A percentile compares a stretch with the other conserved stretches of the same genome.
These are phyloP conservation scores for Vidua macroura DNA, from an alignment of 2,113 vertebrate species.

Conservation along the genomic window DNA sequence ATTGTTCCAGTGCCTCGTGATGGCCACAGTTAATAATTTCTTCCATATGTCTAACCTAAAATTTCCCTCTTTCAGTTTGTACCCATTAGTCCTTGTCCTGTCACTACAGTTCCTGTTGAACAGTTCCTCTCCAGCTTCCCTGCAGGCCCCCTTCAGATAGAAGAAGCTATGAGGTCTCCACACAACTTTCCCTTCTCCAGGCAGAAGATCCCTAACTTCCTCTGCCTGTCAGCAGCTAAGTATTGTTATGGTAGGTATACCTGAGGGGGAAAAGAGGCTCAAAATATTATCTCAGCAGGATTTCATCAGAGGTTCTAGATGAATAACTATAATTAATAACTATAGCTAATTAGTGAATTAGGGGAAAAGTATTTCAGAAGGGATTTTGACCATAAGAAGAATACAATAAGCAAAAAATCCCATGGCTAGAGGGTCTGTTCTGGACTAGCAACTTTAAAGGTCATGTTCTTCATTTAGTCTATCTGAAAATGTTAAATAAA, in stretches of 20 bases:
- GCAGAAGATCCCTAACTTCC: neutral
- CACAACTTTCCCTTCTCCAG: neutral
- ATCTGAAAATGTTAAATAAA: slow-evolving; percentile 34
- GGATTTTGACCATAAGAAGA: neutral
- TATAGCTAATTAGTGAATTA: neutral
- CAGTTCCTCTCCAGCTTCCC: neutral
- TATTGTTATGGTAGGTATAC: neutral
- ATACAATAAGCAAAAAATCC: neutral
- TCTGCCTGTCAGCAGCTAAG: neutral
- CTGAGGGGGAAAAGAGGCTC: neutral
- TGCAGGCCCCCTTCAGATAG: neutral
- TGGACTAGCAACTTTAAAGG: neutral
- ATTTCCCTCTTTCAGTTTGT: neutral
- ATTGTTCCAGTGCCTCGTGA: neutral
- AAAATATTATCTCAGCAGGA: neutral
- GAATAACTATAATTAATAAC: neutral
- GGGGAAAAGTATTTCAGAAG: neutral
- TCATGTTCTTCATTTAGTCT: neutral
- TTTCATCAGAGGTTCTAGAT: neutral
- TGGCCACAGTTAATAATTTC: neutral
- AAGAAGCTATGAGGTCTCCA: neutral
- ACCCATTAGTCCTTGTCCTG: neutral
- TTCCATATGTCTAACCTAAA: neutral
- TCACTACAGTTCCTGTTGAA: neutral
- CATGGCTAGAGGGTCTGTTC: neutral